Evolutionary conservation across 2,113 vertebrate genomes (phyloP).

Genomic region (Hippocampus mohnikei): DNA sequence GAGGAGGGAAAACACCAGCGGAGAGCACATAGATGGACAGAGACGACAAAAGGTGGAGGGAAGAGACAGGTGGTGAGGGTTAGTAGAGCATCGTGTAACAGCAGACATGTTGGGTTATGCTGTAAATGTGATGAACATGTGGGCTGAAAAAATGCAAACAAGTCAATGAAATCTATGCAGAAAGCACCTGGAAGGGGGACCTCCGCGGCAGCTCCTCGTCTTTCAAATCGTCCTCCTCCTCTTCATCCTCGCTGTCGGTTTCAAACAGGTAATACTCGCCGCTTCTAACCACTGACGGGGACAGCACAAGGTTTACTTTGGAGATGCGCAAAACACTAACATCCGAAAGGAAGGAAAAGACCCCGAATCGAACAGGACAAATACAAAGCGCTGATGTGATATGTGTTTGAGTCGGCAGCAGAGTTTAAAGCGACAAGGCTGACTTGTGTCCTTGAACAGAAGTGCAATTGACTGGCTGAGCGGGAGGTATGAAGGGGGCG

Average conservation of each 20-base stretch:
- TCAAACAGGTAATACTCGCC: constrained; percentile 99
- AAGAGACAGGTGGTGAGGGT: constrained; percentile 80
- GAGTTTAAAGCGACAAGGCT: constrained; percentile 63
- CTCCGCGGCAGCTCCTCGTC: constrained; percentile 86
- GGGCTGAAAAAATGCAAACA: neutral
- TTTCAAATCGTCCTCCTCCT: constrained; percentile 86
- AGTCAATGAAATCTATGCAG: neutral
- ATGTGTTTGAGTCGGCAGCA: constrained; percentile 27
- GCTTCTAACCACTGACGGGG: constrained; percentile 94
- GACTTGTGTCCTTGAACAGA: constrained; percentile 99
- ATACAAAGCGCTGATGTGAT: constrained; percentile 25
- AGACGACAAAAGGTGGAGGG: constrained; percentile 29
- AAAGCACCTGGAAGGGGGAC: constrained; percentile 91
- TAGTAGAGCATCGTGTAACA: constrained; percentile 68
- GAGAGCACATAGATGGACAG: neutral
- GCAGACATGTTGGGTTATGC: neutral
- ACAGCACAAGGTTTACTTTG: constrained; percentile 15
- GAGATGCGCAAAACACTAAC: neutral
- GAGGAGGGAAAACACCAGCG: neutral
- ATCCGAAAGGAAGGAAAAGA: neutral
- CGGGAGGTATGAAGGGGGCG: constrained; percentile 62
- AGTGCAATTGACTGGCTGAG: constrained; percentile 39
- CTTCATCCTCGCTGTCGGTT: constrained; percentile 98
- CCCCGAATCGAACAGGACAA: constrained; percentile 1
- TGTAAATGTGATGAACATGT: neutral